Evolutionary conservation across 2,888 invertebrate genomes (phyloP).

Genomic region (Xylophagus ater): DNA sequence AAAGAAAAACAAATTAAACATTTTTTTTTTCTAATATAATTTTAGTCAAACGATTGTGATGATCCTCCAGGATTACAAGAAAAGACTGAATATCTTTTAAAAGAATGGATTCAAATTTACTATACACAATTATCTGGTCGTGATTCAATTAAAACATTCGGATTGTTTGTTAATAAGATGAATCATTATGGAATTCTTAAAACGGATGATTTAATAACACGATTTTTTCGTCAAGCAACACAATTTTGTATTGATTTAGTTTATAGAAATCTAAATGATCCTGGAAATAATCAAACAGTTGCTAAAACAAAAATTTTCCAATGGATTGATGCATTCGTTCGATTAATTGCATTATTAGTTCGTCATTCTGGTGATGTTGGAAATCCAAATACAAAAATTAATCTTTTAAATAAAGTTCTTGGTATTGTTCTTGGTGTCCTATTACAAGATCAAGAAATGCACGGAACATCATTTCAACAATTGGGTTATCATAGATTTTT

Average conservation of each 20-base stretch:
- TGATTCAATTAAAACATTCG: slow-evolving; percentile 83
- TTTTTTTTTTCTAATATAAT: slow-evolving; percentile 10
- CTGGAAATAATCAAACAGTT: slow-evolving; percentile 50
- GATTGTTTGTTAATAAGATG: slow-evolving; percentile 92
- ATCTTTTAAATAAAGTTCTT: slow-evolving; percentile 85
- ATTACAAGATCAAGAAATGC: slow-evolving; percentile 90
- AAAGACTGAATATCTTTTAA: slow-evolving; percentile 84
- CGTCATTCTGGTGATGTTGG: slow-evolving; percentile 84
- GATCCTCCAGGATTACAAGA: slow-evolving; percentile 91
- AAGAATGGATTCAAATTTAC: slow-evolving; percentile 92
- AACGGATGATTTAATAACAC: slow-evolving; percentile 92
- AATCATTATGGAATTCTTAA: slow-evolving; percentile 91
- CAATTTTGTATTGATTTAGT: slow-evolving; percentile 94
- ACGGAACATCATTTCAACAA: slow-evolving; percentile 78
- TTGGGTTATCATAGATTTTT: slow-evolving; percentile 95
- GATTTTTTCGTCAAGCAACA: slow-evolving; percentile 93
- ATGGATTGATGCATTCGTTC: slow-evolving; percentile 89
- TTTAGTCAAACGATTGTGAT: slow-evolving; percentile 71
- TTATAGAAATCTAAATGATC: slow-evolving; percentile 71
- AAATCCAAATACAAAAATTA: slow-evolving; percentile 83
- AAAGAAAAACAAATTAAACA: slow-evolving; percentile 6
- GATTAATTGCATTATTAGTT: slow-evolving; percentile 86
- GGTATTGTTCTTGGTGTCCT: slow-evolving; percentile 94
- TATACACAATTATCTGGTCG: slow-evolving; percentile 65
- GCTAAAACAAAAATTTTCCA: slow-evolving; percentile 88